These are phyloP conservation scores for Carposina sasakii DNA, from an alignment of 1,140 invertebrate species.

Conservation along the genomic window DNA sequence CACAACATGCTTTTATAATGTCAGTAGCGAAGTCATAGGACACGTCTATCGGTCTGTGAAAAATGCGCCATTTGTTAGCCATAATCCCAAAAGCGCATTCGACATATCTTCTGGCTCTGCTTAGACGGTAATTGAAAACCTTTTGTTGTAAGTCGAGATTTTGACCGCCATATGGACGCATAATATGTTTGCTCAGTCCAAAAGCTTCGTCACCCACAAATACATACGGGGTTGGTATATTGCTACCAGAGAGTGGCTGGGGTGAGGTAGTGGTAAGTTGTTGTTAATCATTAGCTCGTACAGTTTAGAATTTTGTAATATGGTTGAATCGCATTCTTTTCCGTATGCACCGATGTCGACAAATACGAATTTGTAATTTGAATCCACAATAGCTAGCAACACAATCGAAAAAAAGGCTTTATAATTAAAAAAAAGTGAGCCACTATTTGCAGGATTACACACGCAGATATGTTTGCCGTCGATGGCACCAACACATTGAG, in stretches of 20 bases:
- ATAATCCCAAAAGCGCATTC: too few relatives aligned
- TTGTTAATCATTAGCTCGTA: slow-evolving; percentile 10
- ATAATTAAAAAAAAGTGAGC: slow-evolving; percentile 10
- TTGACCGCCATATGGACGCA: slow-evolving; percentile 8
- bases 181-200: too few relatives aligned
- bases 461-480: slow-evolving; percentile 7
- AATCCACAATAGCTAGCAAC: slow-evolving; percentile 21
- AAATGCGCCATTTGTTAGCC: too few relatives aligned
- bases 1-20: neutral
- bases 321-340: neutral
- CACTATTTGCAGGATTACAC: slow-evolving; percentile 10
- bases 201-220: too few relatives aligned
- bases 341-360: slow-evolving; percentile 46
- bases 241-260: slow-evolving; percentile 9
- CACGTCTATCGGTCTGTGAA: too few relatives aligned
- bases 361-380: slow-evolving; percentile 46
- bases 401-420: slow-evolving; percentile 7
- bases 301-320: slow-evolving; percentile 10
- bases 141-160: slow-evolving; percentile 10
- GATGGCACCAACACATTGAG: slow-evolving; percentile 5
- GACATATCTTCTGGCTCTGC: too few relatives aligned
- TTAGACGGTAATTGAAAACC: too few relatives aligned
- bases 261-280: slow-evolving; percentile 8
- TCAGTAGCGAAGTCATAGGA: too few relatives aligned
- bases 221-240: slow-evolving; percentile 9